Percentiles rank a stretch among this genome's conserved stretches.
Evolutionary conservation across 2,888 invertebrate species (phyloP).

Genomic region (Andrena chrysosceles): DNA sequence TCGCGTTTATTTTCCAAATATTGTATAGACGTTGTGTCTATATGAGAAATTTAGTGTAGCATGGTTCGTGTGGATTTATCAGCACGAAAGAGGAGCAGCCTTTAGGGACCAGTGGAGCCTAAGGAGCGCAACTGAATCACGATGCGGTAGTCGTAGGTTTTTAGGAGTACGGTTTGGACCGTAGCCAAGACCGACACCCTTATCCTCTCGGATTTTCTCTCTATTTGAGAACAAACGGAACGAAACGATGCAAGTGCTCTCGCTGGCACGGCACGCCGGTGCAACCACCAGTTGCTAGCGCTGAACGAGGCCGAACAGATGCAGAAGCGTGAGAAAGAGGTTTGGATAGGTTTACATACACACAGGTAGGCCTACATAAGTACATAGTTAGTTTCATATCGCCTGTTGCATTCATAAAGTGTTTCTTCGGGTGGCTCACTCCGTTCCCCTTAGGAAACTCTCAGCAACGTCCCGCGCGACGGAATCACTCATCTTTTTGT

Average conservation of each 20-base stretch:
- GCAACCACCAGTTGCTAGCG: slow-evolving; percentile 86
- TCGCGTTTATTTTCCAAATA: not conserved
- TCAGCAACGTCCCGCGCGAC: slow-evolving; percentile 64
- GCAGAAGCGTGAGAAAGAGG: slow-evolving; percentile 62
- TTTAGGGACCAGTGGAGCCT: slow-evolving; percentile 32
- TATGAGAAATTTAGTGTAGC: not conserved
- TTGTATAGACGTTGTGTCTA: no score
- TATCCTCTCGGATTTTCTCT: slow-evolving; percentile 82
- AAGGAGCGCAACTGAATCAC: slow-evolving; percentile 34
- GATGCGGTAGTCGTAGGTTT: slow-evolving; percentile 56
- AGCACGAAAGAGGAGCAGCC: slow-evolving; percentile 4
- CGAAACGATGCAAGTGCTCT: slow-evolving; percentile 82
- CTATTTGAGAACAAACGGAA: slow-evolving; percentile 84
- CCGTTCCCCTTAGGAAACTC: slow-evolving; percentile 61
- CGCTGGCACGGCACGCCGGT: slow-evolving; percentile 79
- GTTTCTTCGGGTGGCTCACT: slow-evolving; percentile 76
- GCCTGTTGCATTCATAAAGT: slow-evolving; percentile 83
- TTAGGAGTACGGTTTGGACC: slow-evolving; percentile 76
- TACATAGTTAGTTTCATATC: slow-evolving; percentile 82
- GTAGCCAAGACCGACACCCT: slow-evolving; percentile 80
- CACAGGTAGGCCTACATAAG: slow-evolving; percentile 82
- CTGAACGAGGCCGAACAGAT: slow-evolving; percentile 64
- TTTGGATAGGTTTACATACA: slow-evolving; percentile 65
- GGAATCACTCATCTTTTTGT: slow-evolving; percentile 74
- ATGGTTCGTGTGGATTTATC: not conserved